Conservation (phyloP, 2,113 vertebrate genomes). For the Panthera tigris region DNA sequence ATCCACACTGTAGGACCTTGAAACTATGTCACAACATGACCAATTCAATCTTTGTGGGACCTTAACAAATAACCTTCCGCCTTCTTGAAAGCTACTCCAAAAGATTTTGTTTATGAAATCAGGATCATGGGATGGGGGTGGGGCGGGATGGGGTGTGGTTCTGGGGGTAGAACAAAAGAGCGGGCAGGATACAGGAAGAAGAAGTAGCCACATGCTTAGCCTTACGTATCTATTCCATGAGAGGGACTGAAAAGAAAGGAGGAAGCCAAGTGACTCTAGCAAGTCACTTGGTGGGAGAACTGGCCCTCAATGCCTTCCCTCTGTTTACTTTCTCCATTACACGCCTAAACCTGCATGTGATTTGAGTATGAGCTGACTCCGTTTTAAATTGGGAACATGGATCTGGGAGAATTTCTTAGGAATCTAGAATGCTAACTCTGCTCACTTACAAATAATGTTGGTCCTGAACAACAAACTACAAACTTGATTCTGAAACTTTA, state of each 20-base stretch:
- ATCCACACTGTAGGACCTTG: background rate
- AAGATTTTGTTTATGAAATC: background rate
- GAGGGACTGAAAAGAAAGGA: background rate
- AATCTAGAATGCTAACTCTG: background rate
- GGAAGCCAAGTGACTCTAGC: background rate
- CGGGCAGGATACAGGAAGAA: background rate
- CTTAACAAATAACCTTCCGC: background rate
- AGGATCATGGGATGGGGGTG: accelerated
- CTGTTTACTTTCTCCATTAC: background rate
- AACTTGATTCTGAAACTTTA: background rate
- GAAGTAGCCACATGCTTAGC: background rate
- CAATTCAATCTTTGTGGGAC: background rate
- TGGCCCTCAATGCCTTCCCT: background rate
- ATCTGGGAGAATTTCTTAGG: background rate
- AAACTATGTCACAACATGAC: background rate
- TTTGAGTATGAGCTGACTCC: background rate
- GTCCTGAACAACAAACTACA: background rate
- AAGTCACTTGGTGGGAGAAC: background rate
- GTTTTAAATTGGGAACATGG: background rate
- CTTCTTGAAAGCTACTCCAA: background rate
- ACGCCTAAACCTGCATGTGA: too few relatives aligned
- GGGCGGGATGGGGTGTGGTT: background rate
- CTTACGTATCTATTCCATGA: background rate
- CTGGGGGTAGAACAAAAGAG: background rate
- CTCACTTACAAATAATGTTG: background rate